phyloP scores from a whole-genome alignment of 2,888 invertebrate genomes.

The Tolmerus cingulatus region DNA sequence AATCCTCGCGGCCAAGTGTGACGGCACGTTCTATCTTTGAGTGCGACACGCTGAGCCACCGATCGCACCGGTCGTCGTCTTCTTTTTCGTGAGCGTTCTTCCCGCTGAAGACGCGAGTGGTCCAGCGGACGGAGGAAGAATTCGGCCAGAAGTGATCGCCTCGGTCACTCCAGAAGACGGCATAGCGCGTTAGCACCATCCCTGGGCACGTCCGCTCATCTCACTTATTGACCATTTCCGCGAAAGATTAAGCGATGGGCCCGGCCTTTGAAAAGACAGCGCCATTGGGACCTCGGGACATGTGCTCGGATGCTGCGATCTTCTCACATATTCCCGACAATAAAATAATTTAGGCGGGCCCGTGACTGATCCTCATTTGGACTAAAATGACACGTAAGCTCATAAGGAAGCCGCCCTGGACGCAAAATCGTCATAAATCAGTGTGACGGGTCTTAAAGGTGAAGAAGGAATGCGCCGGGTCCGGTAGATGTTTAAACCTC shows the following conservation, averaged over 20 bases:
- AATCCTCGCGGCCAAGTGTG: background rate
- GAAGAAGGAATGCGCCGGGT: background rate
- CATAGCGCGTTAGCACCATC: background rate
- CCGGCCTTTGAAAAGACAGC: background rate
- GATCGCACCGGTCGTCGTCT: background rate
- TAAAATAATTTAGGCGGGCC: conserved; percentile 24
- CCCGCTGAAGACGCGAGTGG: background rate
- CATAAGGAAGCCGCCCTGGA: conserved; percentile 23
- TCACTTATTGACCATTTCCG: conserved; percentile 21
- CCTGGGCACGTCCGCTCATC: conserved; percentile 22
- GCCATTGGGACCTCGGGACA: conserved; percentile 4
- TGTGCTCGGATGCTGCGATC: background rate
- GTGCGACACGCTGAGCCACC: conserved; percentile 1
- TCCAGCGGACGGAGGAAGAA: background rate
- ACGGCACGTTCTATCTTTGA: background rate
- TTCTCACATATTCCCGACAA: conserved; percentile 31
- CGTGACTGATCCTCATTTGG: conserved; percentile 31
- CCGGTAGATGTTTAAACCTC: background rate
- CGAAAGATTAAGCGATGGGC: conserved; percentile 22
- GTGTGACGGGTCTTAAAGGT: background rate
- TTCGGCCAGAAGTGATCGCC: background rate
- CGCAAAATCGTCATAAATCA: conserved; percentile 22
- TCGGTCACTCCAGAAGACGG: background rate
- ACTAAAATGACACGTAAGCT: conserved; percentile 34
- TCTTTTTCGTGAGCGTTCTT: background rate